Percentiles rank a stretch among this genome's conserved stretches.
phyloP scores from a whole-genome alignment of 2,113 vertebrate genomes.

The Corvus moneduloides region DNA sequence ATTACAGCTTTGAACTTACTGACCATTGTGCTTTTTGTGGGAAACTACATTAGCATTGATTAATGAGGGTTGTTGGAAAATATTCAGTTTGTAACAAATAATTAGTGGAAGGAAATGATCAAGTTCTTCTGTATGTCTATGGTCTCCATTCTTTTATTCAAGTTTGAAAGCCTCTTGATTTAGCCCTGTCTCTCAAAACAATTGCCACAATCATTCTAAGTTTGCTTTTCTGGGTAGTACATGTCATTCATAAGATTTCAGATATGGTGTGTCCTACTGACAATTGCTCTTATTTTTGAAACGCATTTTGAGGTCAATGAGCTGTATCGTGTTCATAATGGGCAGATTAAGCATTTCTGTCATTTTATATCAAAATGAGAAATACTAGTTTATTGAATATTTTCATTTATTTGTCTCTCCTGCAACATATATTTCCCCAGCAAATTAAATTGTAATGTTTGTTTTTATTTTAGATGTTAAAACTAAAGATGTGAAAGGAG shows the following conservation, averaged over 20 bases:
- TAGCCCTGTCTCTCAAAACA: background rate
- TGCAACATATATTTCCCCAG: background rate
- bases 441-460: background rate
- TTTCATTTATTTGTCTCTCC: background rate
- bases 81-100: background rate
- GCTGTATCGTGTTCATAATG: background rate
- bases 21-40: background rate
- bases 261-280: background rate
- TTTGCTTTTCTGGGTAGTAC: background rate
- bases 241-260: background rate
- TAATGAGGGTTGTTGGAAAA: background rate
- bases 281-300: background rate
- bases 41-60: background rate
- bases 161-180: background rate
- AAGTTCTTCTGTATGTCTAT: background rate
- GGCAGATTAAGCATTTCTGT: background rate
- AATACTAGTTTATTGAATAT: background rate
- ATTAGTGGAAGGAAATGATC: background rate
- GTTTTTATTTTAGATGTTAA: conserved; percentile 2
- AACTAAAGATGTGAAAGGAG: background rate
- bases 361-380: background rate
- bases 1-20: background rate
- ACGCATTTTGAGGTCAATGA: background rate
- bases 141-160: background rate
- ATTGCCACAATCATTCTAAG: background rate